These are phyloP conservation scores for Lasius fuliginosus DNA, from an alignment of 2,888 invertebrate genomes.

Conservation along the genomic window DNA sequence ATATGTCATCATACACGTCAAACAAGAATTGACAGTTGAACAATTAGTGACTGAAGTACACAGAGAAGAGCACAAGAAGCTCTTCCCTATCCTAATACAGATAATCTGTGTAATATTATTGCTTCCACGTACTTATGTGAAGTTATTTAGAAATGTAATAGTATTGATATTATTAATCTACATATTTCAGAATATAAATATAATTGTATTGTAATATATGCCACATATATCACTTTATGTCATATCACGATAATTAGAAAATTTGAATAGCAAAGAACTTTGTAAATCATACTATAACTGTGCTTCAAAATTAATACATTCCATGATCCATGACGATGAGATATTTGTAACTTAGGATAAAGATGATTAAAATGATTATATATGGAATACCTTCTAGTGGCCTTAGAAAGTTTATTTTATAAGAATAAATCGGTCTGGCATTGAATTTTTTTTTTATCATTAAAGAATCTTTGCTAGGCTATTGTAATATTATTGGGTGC, in stretches of 20 bases:
- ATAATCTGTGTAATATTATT: constrained; percentile 28
- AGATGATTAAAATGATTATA: constrained; percentile 59
- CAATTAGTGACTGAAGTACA: not conserved
- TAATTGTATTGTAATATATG: constrained; percentile 45
- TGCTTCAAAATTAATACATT: constrained; percentile 46
- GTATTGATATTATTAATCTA: constrained; percentile 25
- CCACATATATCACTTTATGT: constrained; percentile 57
- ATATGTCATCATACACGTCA: not conserved
- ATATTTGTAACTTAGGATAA: constrained; percentile 51
- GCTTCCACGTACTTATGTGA: constrained; percentile 38
- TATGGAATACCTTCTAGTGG: constrained; percentile 75
- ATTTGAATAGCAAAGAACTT: not conserved
- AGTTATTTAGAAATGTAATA: constrained; percentile 26
- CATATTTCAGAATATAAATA: constrained; percentile 46
- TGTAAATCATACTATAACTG: constrained; percentile 45
- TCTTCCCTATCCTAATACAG: constrained; percentile 4
- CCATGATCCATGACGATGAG: constrained; percentile 38
- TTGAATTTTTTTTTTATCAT: constrained; percentile 39
- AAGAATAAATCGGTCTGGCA: constrained; percentile 55
- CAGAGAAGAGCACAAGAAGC: not conserved
- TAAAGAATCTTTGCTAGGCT: constrained; percentile 28
- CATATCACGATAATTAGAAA: constrained; percentile 48
- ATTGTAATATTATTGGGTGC: constrained; percentile 57
- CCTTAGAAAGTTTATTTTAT: constrained; percentile 76
- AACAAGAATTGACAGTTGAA: constrained; percentile 22